Evolutionary conservation across 2,797 vertebrate genomes (phyloP), one percentile per base, ranked within the genome.

Genomic region (Myotis planiceps): DNA sequence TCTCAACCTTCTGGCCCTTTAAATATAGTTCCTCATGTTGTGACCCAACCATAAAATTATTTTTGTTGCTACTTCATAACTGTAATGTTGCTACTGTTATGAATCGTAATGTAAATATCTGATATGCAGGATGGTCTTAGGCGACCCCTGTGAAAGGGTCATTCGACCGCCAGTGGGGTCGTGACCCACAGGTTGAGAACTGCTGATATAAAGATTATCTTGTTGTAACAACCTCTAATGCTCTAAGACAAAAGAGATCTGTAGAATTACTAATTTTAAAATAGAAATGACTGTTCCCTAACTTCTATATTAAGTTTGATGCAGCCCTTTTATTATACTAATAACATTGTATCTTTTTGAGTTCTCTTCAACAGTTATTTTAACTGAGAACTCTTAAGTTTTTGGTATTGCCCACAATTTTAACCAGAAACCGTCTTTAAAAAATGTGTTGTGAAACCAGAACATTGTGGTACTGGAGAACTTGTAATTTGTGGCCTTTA

Each of bases 341-440:
- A 27, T 63, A 9, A 53, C 21, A n/a, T 9, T 83, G 8, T 9
- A 32, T 90, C n/a, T 49, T 94, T 82, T 53, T 74, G 34, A 76
- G 39, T 34, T 80, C 23, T 49, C 25, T 95, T 90, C 25, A 53
- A 14, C 10, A 45, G 0, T 63, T 58, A 32, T 65, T 84, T 42
- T 58, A 81, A 81, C 47, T 83, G 21, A 84, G 5, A 91, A 55
- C 69, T 71, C 21, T 60, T 80, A 8, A 84, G 32, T 5, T 78
- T 92, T 90, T 72, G 9, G 9, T 58, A 49, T 75, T 88, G 37
- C 37, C 23, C 8, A 27, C 9, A 72, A 0, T 81, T 80, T 84
- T 88, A 95, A 90, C 12, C 37, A 78, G 79, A 72, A 88, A n/a
- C 49, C 27, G 10, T 60, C 23, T 84, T 55, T 72, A 69, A 96